These are phyloP conservation scores for Hydraecia micacea DNA, from an alignment of 2,888 invertebrate species.

Conservation along the genomic window DNA sequence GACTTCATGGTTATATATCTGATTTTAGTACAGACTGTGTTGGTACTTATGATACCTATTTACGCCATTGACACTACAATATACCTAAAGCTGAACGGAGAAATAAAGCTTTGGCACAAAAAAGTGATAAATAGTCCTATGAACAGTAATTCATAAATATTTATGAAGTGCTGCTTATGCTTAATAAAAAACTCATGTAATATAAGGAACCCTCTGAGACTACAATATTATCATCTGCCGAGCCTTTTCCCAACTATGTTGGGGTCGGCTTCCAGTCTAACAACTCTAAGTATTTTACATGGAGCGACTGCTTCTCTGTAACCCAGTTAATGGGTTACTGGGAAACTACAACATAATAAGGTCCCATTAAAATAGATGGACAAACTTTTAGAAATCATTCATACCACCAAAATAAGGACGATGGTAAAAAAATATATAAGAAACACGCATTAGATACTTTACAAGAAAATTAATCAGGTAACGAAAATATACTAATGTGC, in stretches of 20 bases:
- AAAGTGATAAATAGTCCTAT: constrained; percentile 27
- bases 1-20: constrained; percentile 45
- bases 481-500: too few relatives aligned
- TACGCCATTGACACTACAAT: constrained; percentile 13
- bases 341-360: too few relatives aligned
- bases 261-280: not conserved
- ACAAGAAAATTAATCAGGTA: too few relatives aligned
- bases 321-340: too few relatives aligned
- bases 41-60: constrained; percentile 25
- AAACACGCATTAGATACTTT: too few relatives aligned
- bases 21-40: constrained; percentile 39
- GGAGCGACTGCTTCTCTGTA: too few relatives aligned
- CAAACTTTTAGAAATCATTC: too few relatives aligned
- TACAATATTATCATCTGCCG: not conserved
- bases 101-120: constrained; percentile 26
- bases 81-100: constrained; percentile 17
- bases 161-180: constrained; percentile 12
- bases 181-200: constrained; percentile 10
- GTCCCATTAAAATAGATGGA: too few relatives aligned
- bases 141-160: constrained; percentile 40
- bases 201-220: not conserved
- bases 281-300: not conserved
- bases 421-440: too few relatives aligned
- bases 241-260: not conserved
- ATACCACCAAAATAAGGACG: too few relatives aligned